These are phyloP conservation scores for Xiphophorus birchmanni DNA, from an alignment of 2,797 vertebrate species.

Conservation along the genomic window DNA sequence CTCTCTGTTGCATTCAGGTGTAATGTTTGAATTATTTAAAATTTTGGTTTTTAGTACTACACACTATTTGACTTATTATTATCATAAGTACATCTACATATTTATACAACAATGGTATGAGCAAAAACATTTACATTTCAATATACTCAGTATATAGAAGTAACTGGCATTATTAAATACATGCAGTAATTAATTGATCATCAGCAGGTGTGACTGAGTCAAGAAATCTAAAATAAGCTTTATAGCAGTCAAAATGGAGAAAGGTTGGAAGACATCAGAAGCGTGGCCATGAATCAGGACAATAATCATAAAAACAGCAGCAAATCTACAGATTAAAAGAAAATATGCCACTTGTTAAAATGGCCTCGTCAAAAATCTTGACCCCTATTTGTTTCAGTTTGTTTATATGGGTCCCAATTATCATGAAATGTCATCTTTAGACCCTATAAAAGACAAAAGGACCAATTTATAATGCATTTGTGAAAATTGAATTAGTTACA, in stretches of 20 bases:
- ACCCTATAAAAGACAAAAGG: neutral
- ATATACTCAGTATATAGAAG: too few relatives aligned
- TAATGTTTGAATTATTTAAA: neutral
- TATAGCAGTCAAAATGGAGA: too few relatives aligned
- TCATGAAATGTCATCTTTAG: neutral
- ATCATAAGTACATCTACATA: too few relatives aligned
- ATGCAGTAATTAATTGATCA: too few relatives aligned
- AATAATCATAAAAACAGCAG: neutral
- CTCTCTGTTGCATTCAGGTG: neutral
- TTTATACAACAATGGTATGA: too few relatives aligned
- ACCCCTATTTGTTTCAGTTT: too few relatives aligned
- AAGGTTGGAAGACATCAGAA: neutral
- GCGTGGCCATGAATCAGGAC: neutral
- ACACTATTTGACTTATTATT: too few relatives aligned
- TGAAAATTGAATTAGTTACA: neutral
- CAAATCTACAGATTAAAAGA: neutral
- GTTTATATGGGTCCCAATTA: neutral
- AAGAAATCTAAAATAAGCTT: too few relatives aligned
- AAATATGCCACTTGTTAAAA: neutral
- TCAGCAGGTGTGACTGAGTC: too few relatives aligned
- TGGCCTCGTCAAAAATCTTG: neutral
- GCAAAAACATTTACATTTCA: too few relatives aligned
- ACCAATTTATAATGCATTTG: neutral
- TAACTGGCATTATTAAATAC: too few relatives aligned
- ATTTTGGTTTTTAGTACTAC: too few relatives aligned